Conservation (phyloP, 2,113 vertebrate genomes). For the Oncorhynchus keta region DNA sequence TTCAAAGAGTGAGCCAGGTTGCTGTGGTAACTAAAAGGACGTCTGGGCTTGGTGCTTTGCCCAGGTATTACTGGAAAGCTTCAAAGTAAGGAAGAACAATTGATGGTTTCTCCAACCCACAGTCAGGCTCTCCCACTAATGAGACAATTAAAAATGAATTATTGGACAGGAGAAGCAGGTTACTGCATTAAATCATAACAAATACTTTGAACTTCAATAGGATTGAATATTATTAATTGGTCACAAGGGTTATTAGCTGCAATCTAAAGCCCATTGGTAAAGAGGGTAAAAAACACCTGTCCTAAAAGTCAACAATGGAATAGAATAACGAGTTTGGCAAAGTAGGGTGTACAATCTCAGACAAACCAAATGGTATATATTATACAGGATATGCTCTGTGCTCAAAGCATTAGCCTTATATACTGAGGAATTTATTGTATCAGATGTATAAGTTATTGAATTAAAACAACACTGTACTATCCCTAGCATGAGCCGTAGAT, state of each 20-base stretch:
- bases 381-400: no score
- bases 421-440: no score
- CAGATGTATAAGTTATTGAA: no score
- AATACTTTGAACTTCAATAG: constrained; percentile 59
- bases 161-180: constrained; percentile 59
- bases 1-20: constrained; percentile 62
- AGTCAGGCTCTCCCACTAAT: constrained; percentile 42
- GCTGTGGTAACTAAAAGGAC: constrained; percentile 62
- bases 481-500: no score
- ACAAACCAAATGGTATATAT: no score
- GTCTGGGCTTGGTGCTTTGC: constrained; percentile 50
- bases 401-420: no score
- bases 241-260: no score
- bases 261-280: not conserved
- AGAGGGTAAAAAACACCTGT: not conserved
- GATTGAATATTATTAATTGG: constrained; percentile 30
- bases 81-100: constrained; percentile 61
- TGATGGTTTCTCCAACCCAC: constrained; percentile 50
- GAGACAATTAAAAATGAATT: constrained; percentile 72
- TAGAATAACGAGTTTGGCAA: no score
- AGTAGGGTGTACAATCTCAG: no score
- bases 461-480: no score
- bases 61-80: constrained; percentile 59
- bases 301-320: no score
- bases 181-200: constrained; percentile 60